phyloP scores from a whole-genome alignment of 2,888 invertebrate genomes.

The Lycocerus yunnanus region DNA sequence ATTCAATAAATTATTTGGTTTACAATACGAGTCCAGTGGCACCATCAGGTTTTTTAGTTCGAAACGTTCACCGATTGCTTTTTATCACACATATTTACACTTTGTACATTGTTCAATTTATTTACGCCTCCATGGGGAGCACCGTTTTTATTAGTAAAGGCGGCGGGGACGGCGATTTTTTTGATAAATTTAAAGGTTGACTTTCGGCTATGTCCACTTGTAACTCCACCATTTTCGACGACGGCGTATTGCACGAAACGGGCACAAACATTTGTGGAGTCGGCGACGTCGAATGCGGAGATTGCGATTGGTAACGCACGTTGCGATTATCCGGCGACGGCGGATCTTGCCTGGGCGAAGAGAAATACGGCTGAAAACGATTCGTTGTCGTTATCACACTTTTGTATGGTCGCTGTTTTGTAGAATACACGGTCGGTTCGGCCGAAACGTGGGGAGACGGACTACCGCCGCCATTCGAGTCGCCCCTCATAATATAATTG shows the following conservation, averaged over 20 bases:
- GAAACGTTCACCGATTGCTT: constrained; percentile 20
- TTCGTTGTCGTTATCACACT: constrained; percentile 67
- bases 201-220: constrained; percentile 84
- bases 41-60: constrained; percentile 43
- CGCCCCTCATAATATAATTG: constrained; percentile 86
- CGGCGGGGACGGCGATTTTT: constrained; percentile 79
- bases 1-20: constrained; percentile 58
- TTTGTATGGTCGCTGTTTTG: constrained; percentile 43
- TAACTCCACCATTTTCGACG: constrained; percentile 69
- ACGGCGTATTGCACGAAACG: constrained; percentile 53
- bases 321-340: constrained; percentile 57
- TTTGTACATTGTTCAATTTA: constrained; percentile 48
- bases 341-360: constrained; percentile 48
- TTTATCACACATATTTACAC: constrained; percentile 20
- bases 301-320: constrained; percentile 51
- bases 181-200: constrained; percentile 86
- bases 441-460: neutral
- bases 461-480: constrained; percentile 54
- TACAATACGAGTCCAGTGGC: constrained; percentile 57
- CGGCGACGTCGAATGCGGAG: constrained; percentile 57
- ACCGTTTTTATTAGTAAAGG: constrained; percentile 63
- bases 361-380: constrained; percentile 50
- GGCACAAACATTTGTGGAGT: constrained; percentile 51
- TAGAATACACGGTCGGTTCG: neutral
- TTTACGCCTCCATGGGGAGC: constrained; percentile 52